A percentile compares a stretch with the other conserved stretches of the same genome.
Conservation (phyloP, 2,888 invertebrate species). For the Opisthograptis luteolata region DNA sequence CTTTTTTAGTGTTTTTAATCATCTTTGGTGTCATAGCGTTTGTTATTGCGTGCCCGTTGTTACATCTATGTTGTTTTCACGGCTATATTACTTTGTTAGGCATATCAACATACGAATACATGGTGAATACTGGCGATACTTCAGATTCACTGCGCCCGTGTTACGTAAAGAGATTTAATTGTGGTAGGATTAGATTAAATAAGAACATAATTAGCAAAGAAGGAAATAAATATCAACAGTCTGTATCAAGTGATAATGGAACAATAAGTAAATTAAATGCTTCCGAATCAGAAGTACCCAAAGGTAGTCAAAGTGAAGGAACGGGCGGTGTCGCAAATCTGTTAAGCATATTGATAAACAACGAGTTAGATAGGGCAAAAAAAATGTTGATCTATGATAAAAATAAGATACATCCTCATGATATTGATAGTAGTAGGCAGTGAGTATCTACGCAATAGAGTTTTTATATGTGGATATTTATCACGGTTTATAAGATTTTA, state of each 20-base stretch:
- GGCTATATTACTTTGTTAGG: conserved; percentile 93
- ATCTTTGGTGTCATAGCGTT: conserved; percentile 89
- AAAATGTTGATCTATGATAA: conserved; percentile 64
- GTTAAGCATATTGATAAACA: conserved; percentile 63
- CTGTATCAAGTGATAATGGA: conserved; percentile 32
- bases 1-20: conserved; percentile 69
- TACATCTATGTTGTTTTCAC: conserved; percentile 95
- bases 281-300: conserved; percentile 34
- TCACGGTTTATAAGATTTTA: conserved; percentile 1
- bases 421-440: conserved; percentile 44
- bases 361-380: conserved; percentile 66
- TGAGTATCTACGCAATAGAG: background rate
- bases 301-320: conserved; percentile 32
- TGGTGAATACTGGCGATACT: conserved; percentile 67
- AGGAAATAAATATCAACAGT: conserved; percentile 23
- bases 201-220: conserved; percentile 38
- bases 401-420: conserved; percentile 73
- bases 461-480: background rate
- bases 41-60: conserved; percentile 89
- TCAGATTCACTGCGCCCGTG: conserved; percentile 45
- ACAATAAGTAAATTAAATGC: conserved; percentile 38
- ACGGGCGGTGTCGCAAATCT: conserved; percentile 56
- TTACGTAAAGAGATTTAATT: conserved; percentile 43
- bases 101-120: conserved; percentile 95
- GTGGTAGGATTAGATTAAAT: conserved; percentile 47